These are phyloP conservation scores for Ptychochromis oligacanthus DNA, from an alignment of 2,113 vertebrate genomes.

Conservation along the genomic window DNA sequence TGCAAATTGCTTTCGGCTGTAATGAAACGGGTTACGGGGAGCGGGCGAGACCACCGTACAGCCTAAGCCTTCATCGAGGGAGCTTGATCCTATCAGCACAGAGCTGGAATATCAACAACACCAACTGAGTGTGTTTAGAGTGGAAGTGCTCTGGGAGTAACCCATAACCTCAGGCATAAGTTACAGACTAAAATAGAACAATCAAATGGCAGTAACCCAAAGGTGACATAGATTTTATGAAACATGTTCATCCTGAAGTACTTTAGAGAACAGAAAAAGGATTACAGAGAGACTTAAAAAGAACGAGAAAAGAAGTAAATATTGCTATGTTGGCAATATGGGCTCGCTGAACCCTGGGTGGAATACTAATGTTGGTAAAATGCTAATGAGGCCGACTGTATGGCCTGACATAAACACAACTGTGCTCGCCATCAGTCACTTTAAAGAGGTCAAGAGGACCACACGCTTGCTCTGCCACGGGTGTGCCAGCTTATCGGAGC, in stretches of 20 bases:
- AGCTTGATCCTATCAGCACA: conserved; percentile 56
- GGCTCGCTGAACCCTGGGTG: conserved; percentile 6
- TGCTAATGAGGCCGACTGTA: conserved; percentile 49
- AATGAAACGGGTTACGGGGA: conserved; percentile 64
- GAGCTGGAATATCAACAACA: conserved; percentile 57
- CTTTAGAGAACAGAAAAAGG: conserved; percentile 3
- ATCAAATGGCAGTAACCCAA: conserved; percentile 21
- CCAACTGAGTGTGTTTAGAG: conserved; percentile 36
- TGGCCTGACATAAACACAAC: conserved; percentile 36
- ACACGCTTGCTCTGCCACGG: background rate
- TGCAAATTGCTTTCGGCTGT: conserved; percentile 69
- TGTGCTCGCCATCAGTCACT: conserved; percentile 49
- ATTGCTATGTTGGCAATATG: conserved; percentile 18
- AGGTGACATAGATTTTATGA: conserved; percentile 32
- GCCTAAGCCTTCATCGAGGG: conserved; percentile 60
- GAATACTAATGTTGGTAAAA: conserved; percentile 33
- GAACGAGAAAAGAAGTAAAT: conserved; percentile 33
- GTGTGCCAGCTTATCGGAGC: conserved; percentile 41
- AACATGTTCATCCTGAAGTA: conserved; percentile 19
- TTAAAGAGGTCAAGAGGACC: conserved; percentile 39
- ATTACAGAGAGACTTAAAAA: conserved; percentile 39
- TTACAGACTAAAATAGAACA: conserved; percentile 27
- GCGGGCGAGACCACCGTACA: conserved; percentile 29
- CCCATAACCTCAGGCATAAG: conserved; percentile 27
- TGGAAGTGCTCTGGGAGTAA: conserved; percentile 32